phyloP scores from a whole-genome alignment of 2,113 vertebrate genomes.

The Callorhinus ursinus region DNA sequence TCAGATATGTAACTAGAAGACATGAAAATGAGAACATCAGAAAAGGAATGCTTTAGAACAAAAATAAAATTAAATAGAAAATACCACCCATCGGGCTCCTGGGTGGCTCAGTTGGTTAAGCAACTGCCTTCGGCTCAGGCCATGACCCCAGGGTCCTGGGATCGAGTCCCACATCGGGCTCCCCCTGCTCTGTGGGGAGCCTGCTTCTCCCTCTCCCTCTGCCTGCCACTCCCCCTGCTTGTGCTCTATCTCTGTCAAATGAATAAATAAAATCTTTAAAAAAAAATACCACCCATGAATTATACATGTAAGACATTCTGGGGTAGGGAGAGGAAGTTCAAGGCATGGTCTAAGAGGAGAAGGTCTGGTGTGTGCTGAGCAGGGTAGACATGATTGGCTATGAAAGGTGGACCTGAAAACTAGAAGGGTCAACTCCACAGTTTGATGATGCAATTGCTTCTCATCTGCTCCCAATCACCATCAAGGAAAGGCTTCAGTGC shows the following conservation, averaged over 20 bases:
- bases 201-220: no score
- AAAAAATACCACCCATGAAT: neutral
- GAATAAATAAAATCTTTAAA: neutral
- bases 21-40: neutral
- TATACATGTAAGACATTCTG: neutral
- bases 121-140: no score
- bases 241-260: no score
- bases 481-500: neutral
- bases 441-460: neutral
- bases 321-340: neutral
- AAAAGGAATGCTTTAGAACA: neutral
- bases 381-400: neutral
- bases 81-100: no score
- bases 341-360: neutral
- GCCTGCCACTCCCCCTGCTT: no score
- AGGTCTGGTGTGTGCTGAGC: neutral
- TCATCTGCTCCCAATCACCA: neutral
- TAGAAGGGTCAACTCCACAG: neutral
- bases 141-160: no score
- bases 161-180: no score
- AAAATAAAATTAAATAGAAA: constrained; percentile 20
- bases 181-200: no score
- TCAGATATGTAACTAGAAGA: neutral
- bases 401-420: neutral
- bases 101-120: no score